Evolutionary conservation across 2,797 vertebrate genomes (phyloP).

Genomic region (Atherinosoma microstoma): DNA sequence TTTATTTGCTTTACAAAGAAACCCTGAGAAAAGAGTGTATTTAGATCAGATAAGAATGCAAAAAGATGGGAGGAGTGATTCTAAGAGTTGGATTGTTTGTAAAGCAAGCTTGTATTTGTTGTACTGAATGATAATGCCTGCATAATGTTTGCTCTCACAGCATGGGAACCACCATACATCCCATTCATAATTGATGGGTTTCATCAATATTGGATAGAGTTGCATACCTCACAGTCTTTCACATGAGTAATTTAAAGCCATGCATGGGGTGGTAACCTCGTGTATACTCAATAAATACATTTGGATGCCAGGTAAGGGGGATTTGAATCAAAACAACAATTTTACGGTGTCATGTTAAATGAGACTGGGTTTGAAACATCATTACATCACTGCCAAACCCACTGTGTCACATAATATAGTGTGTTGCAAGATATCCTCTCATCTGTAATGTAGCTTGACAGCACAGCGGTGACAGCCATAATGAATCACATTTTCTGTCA

Average conservation of each 20-base stretch:
- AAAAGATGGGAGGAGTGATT: background rate
- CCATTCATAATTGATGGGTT: constrained; percentile 63
- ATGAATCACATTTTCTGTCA: constrained; percentile 70
- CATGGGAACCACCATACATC: constrained; percentile 45
- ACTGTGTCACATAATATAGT: constrained; percentile 36
- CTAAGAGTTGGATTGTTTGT: background rate
- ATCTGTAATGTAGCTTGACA: constrained; percentile 57
- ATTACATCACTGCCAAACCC: constrained; percentile 40
- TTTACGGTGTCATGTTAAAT: constrained; percentile 35
- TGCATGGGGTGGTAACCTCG: background rate
- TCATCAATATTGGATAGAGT: constrained; percentile 63
- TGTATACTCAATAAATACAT: background rate
- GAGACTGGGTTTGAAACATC: constrained; percentile 27
- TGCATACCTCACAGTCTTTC: constrained; percentile 42
- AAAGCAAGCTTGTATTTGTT: constrained; percentile 28
- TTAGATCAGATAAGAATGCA: background rate
- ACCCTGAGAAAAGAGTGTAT: background rate
- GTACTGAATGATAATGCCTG: constrained; percentile 36
- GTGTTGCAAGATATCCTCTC: constrained; percentile 40
- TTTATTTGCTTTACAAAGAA: background rate
- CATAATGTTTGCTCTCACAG: constrained; percentile 45
- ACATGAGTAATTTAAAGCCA: constrained; percentile 8
- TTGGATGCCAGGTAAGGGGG: background rate
- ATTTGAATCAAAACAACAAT: constrained; percentile 4
- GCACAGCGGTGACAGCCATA: constrained; percentile 55